Percentiles rank a stretch among this genome's conserved stretches.
phyloP scores from a whole-genome alignment of 2,797 vertebrate species.

The Naso thynnoides region DNA sequence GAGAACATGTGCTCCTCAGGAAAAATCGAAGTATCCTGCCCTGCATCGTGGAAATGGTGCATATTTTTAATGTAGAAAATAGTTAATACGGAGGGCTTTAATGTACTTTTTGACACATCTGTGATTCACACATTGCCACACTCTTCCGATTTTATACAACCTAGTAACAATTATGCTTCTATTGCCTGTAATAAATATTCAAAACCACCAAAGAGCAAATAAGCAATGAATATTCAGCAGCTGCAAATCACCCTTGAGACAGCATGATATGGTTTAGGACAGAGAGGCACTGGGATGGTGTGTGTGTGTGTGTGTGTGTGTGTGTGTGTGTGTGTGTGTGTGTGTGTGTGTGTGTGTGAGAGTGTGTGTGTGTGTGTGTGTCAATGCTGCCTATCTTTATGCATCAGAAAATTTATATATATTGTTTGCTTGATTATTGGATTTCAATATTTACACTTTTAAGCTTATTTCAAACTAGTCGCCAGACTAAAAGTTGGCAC shows the following conservation, averaged over 20 bases:
- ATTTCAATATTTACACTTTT: too few relatives aligned
- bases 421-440: too few relatives aligned
- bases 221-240: conserved; percentile 58
- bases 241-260: conserved; percentile 42
- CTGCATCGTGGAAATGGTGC: too few relatives aligned
- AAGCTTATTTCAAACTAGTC: too few relatives aligned
- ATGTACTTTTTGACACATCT: background rate
- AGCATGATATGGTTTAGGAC: conserved; percentile 30
- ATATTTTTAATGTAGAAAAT: background rate
- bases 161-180: conserved; percentile 3
- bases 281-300: conserved; percentile 2
- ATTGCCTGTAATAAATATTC: conserved; percentile 54
- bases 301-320: conserved; percentile 23
- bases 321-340: conserved; percentile 17
- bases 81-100: background rate
- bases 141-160: background rate
- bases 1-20: too few relatives aligned
- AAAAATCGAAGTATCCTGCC: too few relatives aligned
- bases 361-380: background rate
- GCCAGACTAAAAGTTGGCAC: too few relatives aligned
- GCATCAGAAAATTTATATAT: background rate
- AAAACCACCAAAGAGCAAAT: conserved; percentile 17
- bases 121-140: background rate
- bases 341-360: conserved; percentile 20
- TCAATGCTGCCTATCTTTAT: background rate